Conservation (phyloP, 2,797 vertebrate species). For the Falco columbarius region DNA sequence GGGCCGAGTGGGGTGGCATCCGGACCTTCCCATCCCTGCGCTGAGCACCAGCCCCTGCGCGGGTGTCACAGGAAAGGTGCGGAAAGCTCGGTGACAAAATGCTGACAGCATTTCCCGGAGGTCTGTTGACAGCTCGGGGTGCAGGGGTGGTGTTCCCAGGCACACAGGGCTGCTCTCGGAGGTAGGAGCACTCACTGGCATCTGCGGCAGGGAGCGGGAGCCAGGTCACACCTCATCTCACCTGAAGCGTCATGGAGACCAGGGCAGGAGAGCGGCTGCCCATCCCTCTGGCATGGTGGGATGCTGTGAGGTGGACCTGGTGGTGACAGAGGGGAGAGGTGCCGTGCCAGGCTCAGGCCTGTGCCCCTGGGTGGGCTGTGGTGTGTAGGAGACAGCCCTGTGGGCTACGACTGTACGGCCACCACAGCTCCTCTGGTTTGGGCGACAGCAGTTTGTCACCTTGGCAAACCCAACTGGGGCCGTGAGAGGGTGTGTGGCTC, state of each 20-base stretch:
- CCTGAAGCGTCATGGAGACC: not conserved
- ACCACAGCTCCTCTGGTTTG: not conserved
- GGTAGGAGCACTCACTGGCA: not conserved
- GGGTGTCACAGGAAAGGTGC: not conserved
- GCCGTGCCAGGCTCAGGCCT: not conserved
- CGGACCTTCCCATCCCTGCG: not conserved
- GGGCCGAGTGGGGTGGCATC: too few relatives aligned
- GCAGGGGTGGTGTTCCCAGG: not conserved
- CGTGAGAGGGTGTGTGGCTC: not conserved
- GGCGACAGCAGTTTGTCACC: not conserved
- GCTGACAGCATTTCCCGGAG: not conserved
- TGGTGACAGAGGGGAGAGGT: not conserved
- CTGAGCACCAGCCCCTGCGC: not conserved
- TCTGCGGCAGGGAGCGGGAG: not conserved
- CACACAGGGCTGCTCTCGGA: not conserved
- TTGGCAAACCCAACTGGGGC: not conserved
- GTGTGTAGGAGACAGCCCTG: not conserved
- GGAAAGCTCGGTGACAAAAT: not conserved
- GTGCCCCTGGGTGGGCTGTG: not conserved
- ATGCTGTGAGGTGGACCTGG: not conserved
- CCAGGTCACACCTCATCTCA: fast-evolving
- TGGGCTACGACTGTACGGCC: not conserved
- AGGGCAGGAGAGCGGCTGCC: not conserved
- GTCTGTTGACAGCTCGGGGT: not conserved
- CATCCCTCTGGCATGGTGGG: fast-evolving